A percentile compares a stretch with the other conserved stretches of the same genome.
These are phyloP conservation scores for Tryphoninae sp. DNA, from an alignment of 2,888 invertebrate species.

Conservation along the genomic window DNA sequence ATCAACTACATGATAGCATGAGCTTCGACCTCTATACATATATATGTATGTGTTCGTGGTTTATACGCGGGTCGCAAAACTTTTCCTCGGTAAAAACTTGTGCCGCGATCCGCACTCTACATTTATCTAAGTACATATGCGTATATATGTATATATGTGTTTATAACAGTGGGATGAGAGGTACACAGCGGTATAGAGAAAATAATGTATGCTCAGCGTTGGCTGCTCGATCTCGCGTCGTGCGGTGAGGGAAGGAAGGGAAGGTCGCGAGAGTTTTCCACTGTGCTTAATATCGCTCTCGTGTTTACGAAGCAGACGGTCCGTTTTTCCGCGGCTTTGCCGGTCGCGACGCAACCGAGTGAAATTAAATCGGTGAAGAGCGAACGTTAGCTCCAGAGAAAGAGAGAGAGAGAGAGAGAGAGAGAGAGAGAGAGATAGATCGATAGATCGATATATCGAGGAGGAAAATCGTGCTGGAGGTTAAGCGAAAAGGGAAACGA, in stretches of 20 bases:
- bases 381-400: neutral
- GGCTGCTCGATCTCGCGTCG: constrained; percentile 42
- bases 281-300: constrained; percentile 54
- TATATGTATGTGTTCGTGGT: constrained; percentile 25
- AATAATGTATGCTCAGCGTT: constrained; percentile 64
- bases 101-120: constrained; percentile 32
- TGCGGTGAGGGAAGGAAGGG: neutral
- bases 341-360: constrained; percentile 57
- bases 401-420: neutral
- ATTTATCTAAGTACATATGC: constrained; percentile 1
- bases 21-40: neutral
- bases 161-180: constrained; percentile 14
- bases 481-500: constrained; percentile 41
- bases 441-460: constrained; percentile 62
- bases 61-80: constrained; percentile 49
- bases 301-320: constrained; percentile 27
- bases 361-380: constrained; percentile 63
- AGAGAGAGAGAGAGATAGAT: constrained; percentile 21
- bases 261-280: constrained; percentile 51
- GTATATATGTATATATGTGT: neutral
- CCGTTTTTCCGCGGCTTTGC: constrained; percentile 39
- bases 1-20: constrained; percentile 40
- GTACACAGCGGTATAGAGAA: constrained; percentile 36
- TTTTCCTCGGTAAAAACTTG: constrained; percentile 48
- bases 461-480: constrained; percentile 56